Conservation (phyloP, 2,797 vertebrate species). For the Esox masquinongy region DNA sequence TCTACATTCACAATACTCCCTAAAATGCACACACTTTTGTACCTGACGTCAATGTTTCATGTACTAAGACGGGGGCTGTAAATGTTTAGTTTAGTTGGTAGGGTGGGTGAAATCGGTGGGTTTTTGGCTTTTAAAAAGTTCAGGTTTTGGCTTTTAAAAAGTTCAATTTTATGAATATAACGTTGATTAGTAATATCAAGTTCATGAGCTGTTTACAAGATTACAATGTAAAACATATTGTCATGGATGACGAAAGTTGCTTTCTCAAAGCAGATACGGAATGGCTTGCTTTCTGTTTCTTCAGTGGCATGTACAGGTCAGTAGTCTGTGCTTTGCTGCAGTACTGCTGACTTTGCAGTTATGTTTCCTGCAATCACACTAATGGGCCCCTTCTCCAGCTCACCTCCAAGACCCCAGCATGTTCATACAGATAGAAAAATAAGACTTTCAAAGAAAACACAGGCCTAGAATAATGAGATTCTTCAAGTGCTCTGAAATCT, state of each 20-base stretch:
- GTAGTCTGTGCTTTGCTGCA: conserved; percentile 45
- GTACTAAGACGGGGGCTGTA: too few species aligned
- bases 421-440: conserved; percentile 81
- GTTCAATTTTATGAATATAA: neutral
- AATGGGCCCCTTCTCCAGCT: conserved; percentile 79
- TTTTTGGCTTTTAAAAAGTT: too few species aligned
- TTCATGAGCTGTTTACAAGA: conserved; percentile 15
- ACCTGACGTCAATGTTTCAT: too few species aligned
- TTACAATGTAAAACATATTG: conserved; percentile 24
- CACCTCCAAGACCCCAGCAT: conserved; percentile 77
- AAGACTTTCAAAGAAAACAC: conserved; percentile 77
- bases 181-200: neutral
- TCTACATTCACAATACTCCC: too few species aligned
- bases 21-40: too few species aligned
- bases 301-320: conserved; percentile 39
- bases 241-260: conserved; percentile 31
- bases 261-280: conserved; percentile 23
- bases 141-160: too few species aligned
- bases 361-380: conserved; percentile 74
- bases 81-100: too few species aligned
- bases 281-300: conserved; percentile 46
- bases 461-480: conserved; percentile 80
- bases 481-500: conserved; percentile 72
- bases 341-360: conserved; percentile 77
- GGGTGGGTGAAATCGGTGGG: too few species aligned